Conservation (phyloP, 2,113 vertebrate genomes). For the Eulemur macaco region DNA sequence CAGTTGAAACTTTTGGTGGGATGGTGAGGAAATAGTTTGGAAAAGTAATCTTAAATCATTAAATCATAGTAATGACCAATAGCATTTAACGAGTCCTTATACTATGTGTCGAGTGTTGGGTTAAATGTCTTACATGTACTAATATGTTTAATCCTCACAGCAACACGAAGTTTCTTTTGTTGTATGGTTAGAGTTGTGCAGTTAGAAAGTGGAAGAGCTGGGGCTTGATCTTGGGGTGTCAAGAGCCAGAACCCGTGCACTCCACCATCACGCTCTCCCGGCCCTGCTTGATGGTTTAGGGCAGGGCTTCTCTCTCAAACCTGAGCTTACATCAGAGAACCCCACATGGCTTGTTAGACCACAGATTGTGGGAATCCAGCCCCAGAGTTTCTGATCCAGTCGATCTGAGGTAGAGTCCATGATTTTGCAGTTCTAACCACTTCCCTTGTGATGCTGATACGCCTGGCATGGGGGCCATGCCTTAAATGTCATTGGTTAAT, state of each 20-base stretch:
- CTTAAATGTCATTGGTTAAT: not conserved
- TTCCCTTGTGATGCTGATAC: not conserved
- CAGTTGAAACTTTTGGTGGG: not conserved
- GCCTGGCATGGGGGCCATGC: not conserved
- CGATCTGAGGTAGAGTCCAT: accelerated
- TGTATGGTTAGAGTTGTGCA: not conserved
- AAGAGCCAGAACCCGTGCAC: not conserved
- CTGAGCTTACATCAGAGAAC: not conserved
- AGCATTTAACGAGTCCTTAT: not conserved
- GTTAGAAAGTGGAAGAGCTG: not conserved
- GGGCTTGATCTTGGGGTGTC: not conserved
- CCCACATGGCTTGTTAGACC: not conserved
- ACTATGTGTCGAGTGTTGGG: not conserved
- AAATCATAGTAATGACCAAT: not conserved
- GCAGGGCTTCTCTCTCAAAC: not conserved
- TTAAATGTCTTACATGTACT: not conserved
- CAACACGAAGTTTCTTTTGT: not conserved
- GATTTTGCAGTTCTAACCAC: not conserved
- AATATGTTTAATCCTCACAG: not conserved
- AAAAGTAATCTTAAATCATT: not conserved
- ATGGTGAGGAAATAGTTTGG: not conserved
- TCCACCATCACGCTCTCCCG: accelerated
- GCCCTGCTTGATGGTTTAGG: not conserved
- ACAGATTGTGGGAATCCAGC: not conserved
- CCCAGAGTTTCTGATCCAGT: not conserved